Base-by-base conservation (phyloP, 2,797 vertebrate genomes). In the Spinibarbus caldwelli region DNA sequence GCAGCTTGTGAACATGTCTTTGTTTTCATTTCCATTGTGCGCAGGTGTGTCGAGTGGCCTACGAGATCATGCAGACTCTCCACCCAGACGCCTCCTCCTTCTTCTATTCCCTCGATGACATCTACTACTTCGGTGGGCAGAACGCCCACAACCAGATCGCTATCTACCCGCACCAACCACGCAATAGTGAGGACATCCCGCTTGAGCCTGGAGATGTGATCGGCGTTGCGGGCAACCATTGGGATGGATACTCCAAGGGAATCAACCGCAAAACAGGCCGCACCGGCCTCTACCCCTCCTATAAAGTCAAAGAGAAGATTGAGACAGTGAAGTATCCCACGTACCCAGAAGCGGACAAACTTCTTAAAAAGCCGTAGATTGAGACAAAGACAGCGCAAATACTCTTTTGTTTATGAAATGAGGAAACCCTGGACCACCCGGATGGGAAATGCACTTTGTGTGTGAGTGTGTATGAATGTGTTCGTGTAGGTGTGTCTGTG, bases 51-150 rank as follows among this genome's bases (percentile, higher is more conserved):
- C 97, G 98, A 54, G 98, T 99, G 89, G 98, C 98, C 87, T 99
- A 99, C 66, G 98, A 99, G 95, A 98, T 99, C 84, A 99, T 99
- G 98, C 98, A 99, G 94, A 99, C 96, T 0, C 94, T 99, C 85
- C 98, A 99, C 90, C 97, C 98, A 0, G 98, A 99, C 86, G 98
- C 98, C 87, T 99, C 98, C 11, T 96, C 97, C 0, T 97, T 95
- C 94, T 99, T 99, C 94, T 97, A 97, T 90, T 99, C 98, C 84
- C 95, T 99, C 92, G 98, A 99, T 85, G 98, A 99, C 92, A 98
- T 99, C 93, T 99, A 99, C 95, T 99, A 99, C 94, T 99, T 99
- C 84, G 98, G 98, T 23, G 98, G 98, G 78, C 98, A 99, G 82
- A 99, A 99, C 86, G 98, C 98, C 83, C 98, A 99, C 95, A 99